Conservation (phyloP, 2,888 invertebrate genomes). For the Amitus sp. region DNA sequence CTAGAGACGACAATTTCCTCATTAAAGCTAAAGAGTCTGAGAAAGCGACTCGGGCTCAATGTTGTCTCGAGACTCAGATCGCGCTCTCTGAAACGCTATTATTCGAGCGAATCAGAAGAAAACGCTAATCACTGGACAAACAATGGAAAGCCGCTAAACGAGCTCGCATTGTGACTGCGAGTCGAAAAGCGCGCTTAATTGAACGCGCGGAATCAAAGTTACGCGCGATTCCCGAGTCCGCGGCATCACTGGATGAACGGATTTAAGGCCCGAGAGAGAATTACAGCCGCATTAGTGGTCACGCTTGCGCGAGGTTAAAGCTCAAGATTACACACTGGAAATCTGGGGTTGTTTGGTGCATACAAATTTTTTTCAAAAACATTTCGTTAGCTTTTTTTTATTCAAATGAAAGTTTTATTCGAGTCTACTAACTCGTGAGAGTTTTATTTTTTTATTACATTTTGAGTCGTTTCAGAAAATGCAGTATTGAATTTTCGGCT, state of each 20-base stretch:
- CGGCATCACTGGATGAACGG: conserved; percentile 52
- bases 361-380: too few relatives aligned
- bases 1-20: too few relatives aligned
- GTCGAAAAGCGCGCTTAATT: neutral
- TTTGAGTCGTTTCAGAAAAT: too few relatives aligned
- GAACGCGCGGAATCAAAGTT: neutral
- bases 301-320: conserved; percentile 1
- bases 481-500: too few relatives aligned
- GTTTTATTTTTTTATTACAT: too few relatives aligned
- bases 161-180: neutral
- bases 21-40: too few relatives aligned
- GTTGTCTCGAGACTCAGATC: neutral
- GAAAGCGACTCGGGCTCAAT: too few relatives aligned
- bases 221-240: conserved; percentile 25
- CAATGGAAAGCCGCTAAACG: neutral
- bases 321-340: too few relatives aligned
- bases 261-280: conserved; percentile 48
- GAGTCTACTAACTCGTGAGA: too few relatives aligned
- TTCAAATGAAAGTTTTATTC: conserved; percentile 30
- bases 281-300: conserved; percentile 46
- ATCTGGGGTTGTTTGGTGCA: too few relatives aligned
- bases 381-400: too few relatives aligned
- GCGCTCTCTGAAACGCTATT: neutral
- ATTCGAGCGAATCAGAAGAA: neutral
- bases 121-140: neutral